These are phyloP conservation scores for Amphiura filiformis DNA, from an alignment of 35 echinoderm and acorn worm species.

Conservation along the genomic window DNA sequence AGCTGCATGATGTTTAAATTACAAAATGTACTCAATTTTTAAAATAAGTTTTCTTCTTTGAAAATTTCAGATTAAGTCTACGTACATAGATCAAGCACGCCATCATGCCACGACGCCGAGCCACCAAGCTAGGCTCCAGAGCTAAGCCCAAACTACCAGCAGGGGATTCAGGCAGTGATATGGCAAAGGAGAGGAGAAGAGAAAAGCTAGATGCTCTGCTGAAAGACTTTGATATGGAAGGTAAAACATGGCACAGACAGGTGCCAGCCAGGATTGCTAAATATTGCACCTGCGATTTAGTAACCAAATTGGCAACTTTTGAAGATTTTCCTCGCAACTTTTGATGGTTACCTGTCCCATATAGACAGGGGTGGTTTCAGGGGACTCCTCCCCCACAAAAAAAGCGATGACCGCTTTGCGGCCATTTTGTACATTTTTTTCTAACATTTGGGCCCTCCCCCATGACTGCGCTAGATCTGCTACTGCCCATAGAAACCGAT, in stretches of 20 bases:
- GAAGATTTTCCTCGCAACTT: no score
- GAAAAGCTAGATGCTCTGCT: constrained; percentile 22
- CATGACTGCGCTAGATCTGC: no score
- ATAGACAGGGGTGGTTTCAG: no score
- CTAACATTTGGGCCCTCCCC: no score
- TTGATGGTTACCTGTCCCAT: no score
- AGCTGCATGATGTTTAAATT: background rate
- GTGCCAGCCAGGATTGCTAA: background rate
- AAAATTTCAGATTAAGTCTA: background rate
- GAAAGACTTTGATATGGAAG: constrained; percentile 39
- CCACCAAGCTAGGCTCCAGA: background rate
- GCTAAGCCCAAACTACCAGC: constrained; percentile 15
- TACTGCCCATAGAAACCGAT: no score
- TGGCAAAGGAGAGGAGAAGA: constrained; percentile 8
- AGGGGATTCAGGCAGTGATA: background rate
- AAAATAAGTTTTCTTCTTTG: background rate
- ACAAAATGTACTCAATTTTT: background rate
- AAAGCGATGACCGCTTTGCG: no score
- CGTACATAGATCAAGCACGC: background rate
- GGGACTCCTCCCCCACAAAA: no score
- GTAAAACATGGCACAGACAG: background rate
- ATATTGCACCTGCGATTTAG: no score
- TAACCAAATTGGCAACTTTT: no score
- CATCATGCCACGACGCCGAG: constrained; percentile 4
- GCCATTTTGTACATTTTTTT: no score